These are phyloP conservation scores for Parotia lawesii DNA, from an alignment of 2,113 vertebrate genomes.

Conservation along the genomic window DNA sequence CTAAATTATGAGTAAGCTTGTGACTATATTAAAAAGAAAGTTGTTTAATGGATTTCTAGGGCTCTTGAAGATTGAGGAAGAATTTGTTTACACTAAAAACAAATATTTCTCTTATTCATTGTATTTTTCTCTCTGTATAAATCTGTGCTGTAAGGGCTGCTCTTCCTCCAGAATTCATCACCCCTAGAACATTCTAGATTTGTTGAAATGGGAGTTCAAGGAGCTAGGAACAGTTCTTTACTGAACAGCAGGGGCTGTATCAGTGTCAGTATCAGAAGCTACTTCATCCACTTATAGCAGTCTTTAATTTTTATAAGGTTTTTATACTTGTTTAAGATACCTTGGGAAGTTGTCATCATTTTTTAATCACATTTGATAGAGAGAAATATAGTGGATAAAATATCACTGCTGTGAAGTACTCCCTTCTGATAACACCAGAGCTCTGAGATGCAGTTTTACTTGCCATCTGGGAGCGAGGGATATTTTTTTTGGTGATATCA, in stretches of 20 bases:
- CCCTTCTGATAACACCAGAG: not conserved
- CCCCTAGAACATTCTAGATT: not conserved
- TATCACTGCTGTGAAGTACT: not conserved
- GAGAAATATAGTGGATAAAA: not conserved
- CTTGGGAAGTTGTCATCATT: conserved; percentile 2
- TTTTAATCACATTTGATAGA: not conserved
- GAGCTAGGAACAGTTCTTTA: not conserved
- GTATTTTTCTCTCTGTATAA: not conserved
- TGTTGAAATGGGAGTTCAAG: not conserved
- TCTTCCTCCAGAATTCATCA: not conserved
- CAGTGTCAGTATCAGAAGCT: not conserved
- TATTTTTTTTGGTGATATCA: not conserved
- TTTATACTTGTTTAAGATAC: conserved; percentile 27
- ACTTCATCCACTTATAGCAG: not conserved
- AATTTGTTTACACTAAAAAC: not conserved
- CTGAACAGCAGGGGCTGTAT: not conserved
- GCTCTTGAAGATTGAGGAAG: not conserved
- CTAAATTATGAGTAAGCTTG: not conserved
- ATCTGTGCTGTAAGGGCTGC: not conserved
- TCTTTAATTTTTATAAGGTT: conserved; percentile 1
- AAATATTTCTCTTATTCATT: not conserved
- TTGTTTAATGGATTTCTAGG: not conserved
- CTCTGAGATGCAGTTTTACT: not conserved
- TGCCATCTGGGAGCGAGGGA: not conserved
- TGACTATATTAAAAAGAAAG: not conserved